A percentile compares a stretch with the other conserved stretches of the same genome.
Conservation (phyloP, 2,797 vertebrate species). For the Helicolenus hilgendorfi region DNA sequence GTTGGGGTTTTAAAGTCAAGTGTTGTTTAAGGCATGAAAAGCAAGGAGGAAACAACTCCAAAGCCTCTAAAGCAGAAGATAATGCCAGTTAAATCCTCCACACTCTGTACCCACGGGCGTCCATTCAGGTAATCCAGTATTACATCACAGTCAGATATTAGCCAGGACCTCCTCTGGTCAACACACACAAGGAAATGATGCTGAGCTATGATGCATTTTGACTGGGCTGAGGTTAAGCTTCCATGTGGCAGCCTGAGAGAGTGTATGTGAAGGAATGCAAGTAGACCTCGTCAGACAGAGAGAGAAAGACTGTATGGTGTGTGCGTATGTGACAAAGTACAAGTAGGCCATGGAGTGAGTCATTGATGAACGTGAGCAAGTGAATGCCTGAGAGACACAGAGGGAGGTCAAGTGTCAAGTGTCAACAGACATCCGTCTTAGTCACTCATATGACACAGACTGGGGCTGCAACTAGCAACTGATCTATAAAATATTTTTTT, state of each 20-base stretch:
- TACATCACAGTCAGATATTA: slow-evolving; percentile 68
- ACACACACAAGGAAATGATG: slow-evolving; percentile 28
- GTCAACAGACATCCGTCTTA: background rate
- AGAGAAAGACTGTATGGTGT: background rate
- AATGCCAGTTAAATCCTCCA: slow-evolving; percentile 55
- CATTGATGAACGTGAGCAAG: slow-evolving; percentile 37
- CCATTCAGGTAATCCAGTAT: slow-evolving; percentile 69
- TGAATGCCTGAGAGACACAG: background rate
- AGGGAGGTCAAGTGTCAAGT: background rate
- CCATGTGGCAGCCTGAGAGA: slow-evolving; percentile 13
- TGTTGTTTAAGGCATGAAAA: slow-evolving; percentile 38
- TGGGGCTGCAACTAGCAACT: background rate
- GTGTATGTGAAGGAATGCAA: slow-evolving; percentile 37
- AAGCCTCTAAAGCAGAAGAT: slow-evolving; percentile 52
- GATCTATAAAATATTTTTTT: background rate
- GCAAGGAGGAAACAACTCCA: slow-evolving; percentile 50
- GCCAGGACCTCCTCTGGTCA: slow-evolving; percentile 52
- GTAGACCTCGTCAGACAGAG: slow-evolving; percentile 5
- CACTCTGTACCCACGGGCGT: slow-evolving; percentile 50
- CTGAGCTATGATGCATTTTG: slow-evolving; percentile 51
- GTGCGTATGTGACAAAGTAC: slow-evolving; percentile 37
- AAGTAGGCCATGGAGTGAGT: slow-evolving; percentile 45
- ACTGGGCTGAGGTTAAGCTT: slow-evolving; percentile 42
- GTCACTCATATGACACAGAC: background rate
- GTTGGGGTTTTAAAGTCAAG: slow-evolving; percentile 56